phyloP scores from a whole-genome alignment of 2,113 vertebrate genomes.

The Panthera tigris region DNA sequence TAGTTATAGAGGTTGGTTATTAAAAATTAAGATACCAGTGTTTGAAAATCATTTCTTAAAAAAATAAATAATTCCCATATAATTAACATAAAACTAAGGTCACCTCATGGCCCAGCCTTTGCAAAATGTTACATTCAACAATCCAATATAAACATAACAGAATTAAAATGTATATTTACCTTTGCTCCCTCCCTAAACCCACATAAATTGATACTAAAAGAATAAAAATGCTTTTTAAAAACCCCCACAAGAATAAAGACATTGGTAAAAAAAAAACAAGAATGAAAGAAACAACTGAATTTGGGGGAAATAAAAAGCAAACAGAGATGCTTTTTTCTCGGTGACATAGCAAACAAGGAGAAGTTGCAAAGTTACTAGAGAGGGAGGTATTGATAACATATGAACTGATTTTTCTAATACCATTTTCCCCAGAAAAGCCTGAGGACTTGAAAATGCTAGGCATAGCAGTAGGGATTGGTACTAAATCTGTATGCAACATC shows the following conservation, averaged over 20 bases:
- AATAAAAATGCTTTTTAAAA: not conserved
- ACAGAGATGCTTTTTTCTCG: not conserved
- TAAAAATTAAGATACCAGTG: not conserved
- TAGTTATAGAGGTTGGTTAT: not conserved
- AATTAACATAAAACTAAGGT: not conserved
- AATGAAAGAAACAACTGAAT: not conserved
- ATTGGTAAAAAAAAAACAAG: not conserved
- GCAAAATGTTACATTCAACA: not conserved
- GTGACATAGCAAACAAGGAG: not conserved
- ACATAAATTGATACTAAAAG: not conserved
- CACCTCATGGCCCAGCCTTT: not conserved
- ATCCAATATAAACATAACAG: not conserved
- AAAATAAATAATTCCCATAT: not conserved
- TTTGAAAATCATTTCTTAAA: slow-evolving; percentile 30
- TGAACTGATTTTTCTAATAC: not conserved
- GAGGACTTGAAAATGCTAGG: not conserved
- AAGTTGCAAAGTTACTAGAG: not conserved
- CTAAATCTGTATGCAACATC: not conserved
- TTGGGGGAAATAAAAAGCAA: not conserved
- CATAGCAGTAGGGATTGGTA: not conserved
- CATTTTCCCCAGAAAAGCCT: not conserved
- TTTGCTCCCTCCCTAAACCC: not conserved
- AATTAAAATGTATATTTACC: not conserved
- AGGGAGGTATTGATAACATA: not conserved
- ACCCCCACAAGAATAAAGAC: not conserved